Evolutionary conservation across 2,797 vertebrate genomes (phyloP).

Genomic region (Falco naumanni): DNA sequence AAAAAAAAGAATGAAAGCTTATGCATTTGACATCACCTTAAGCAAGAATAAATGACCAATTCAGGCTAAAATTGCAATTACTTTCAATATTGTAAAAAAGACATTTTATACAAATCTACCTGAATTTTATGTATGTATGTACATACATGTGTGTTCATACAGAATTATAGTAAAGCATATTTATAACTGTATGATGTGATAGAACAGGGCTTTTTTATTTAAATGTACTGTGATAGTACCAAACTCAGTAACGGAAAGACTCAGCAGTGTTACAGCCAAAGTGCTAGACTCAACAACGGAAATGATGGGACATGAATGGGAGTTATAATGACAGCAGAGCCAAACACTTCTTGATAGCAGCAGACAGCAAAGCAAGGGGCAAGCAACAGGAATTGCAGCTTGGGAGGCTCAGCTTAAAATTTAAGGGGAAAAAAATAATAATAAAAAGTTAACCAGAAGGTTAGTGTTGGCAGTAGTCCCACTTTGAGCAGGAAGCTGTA

Average conservation of each 20-base stretch:
- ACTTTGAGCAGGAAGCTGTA: neutral
- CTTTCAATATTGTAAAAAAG: neutral
- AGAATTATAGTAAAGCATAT: neutral
- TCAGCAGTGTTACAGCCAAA: neutral
- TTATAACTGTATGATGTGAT: neutral
- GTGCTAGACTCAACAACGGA: neutral
- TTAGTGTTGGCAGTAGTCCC: neutral
- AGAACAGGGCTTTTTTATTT: neutral
- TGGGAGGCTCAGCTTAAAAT: neutral
- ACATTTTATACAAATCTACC: neutral
- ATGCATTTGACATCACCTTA: neutral
- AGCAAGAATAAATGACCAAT: neutral
- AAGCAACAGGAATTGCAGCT: neutral
- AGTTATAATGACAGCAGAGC: neutral
- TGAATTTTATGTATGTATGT: neutral
- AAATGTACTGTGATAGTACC: neutral
- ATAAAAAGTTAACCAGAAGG: neutral
- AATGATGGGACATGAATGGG: rapidly evolving
- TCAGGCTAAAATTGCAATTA: neutral
- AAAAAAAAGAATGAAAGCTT: neutral
- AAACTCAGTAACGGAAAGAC: neutral
- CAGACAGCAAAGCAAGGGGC: neutral
- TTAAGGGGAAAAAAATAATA: neutral
- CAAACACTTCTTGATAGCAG: neutral
- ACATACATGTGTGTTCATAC: neutral